phyloP scores from a whole-genome alignment of 2,888 invertebrate genomes.

The Brassicogethes aeneus region DNA sequence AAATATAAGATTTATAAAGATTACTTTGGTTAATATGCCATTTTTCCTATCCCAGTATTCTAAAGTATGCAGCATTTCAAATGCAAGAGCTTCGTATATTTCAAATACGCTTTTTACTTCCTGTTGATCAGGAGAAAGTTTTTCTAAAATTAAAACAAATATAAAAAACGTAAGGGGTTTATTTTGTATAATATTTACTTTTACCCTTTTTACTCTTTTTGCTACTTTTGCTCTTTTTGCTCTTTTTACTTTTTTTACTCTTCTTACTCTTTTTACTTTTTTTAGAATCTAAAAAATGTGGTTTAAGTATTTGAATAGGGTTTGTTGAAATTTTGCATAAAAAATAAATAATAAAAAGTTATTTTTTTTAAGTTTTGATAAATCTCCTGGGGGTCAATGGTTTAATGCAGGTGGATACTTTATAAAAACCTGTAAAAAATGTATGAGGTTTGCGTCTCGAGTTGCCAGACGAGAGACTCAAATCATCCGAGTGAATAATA shows the following conservation, averaged over 20 bases:
- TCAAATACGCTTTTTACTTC: slow-evolving; percentile 21
- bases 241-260: slow-evolving; percentile 11
- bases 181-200: neutral
- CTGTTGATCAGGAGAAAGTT: slow-evolving; percentile 10
- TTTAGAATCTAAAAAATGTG: too few relatives aligned
- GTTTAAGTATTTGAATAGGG: too few relatives aligned
- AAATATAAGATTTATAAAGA: too few relatives aligned
- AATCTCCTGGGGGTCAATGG: too few relatives aligned
- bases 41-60: slow-evolving; percentile 29
- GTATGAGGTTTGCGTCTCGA: too few relatives aligned
- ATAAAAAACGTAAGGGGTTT: neutral
- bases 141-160: slow-evolving; percentile 11
- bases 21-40: slow-evolving; percentile 16
- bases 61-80: slow-evolving; percentile 22
- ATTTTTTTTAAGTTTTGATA: too few relatives aligned
- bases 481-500: too few relatives aligned
- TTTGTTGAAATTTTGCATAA: too few relatives aligned
- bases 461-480: too few relatives aligned
- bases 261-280: slow-evolving; percentile 3
- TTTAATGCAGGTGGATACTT: too few relatives aligned
- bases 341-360: too few relatives aligned
- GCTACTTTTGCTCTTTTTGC: slow-evolving; percentile 7
- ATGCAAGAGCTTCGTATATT: slow-evolving; percentile 18
- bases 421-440: too few relatives aligned
- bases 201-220: slow-evolving; percentile 8